A percentile compares a stretch with the other conserved stretches of the same genome.
These are phyloP conservation scores for Centropristis striata DNA, from an alignment of 2,113 vertebrate genomes.

Conservation along the genomic window DNA sequence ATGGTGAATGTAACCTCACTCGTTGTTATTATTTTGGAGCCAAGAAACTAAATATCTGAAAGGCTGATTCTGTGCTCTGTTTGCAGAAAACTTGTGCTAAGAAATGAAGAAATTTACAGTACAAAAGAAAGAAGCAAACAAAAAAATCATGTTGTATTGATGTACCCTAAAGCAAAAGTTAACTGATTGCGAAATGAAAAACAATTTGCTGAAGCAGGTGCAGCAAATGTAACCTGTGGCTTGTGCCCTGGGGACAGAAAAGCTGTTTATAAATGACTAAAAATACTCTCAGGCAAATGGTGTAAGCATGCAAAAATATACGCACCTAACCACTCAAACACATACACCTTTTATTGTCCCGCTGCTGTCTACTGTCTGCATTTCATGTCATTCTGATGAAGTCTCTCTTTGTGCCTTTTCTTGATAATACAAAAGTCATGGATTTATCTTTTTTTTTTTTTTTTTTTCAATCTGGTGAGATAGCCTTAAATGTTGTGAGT, in stretches of 20 bases:
- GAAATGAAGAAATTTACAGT: not conserved
- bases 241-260: slow-evolving; percentile 10
- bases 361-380: slow-evolving; percentile 1
- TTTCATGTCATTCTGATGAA: slow-evolving; percentile 41
- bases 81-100: slow-evolving; percentile 2
- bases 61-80: slow-evolving; percentile 8
- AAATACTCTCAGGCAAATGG: slow-evolving; percentile 16
- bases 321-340: not conserved
- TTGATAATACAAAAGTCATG: slow-evolving; percentile 32
- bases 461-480: slow-evolving; percentile 16
- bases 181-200: slow-evolving; percentile 20
- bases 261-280: slow-evolving; percentile 18
- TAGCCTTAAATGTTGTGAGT: slow-evolving; percentile 24
- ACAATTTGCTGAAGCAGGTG: slow-evolving; percentile 5
- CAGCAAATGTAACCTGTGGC: slow-evolving; percentile 26
- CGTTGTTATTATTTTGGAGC: slow-evolving; percentile 32
- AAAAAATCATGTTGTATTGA: not conserved
- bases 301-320: slow-evolving; percentile 14
- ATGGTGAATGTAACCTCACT: slow-evolving; percentile 20
- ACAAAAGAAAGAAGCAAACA: not conserved
- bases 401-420: slow-evolving; percentile 25
- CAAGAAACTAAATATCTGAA: slow-evolving; percentile 11
- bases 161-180: slow-evolving; percentile 8
- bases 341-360: slow-evolving; percentile 9
- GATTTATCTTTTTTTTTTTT: slow-evolving; percentile 35